Base-by-base conservation (phyloP, 2,888 invertebrate genomes). In the Platerodrilus igneus region DNA sequence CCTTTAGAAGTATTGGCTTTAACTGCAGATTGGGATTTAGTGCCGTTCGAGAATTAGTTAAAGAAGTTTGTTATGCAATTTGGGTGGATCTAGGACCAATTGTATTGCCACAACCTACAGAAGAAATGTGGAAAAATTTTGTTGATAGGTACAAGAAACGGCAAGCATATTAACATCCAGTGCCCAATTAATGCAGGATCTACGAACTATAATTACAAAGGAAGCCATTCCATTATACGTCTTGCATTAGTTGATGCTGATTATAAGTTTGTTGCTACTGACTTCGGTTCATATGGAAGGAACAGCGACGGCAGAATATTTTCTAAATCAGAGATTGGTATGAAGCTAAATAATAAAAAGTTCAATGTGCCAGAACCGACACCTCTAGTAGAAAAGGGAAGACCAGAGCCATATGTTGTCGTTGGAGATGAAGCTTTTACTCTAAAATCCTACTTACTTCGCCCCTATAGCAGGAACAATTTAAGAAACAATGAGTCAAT, bases 21-120 rank as follows among this genome's bases (percentile, higher is more conserved):
- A n/a, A 19, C 23, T 58, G 50, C 40, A 48, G 52, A 22, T 48
- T 56, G 50, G 53, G 53, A 19, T 40, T 53, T 41, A 26, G 39
- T 39, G 52, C 54, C 32, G 49, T 54, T 33, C 45, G 44, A 29
- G 23, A 20, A n/a, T 54, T 56, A 43, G 52, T 57, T 14, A 36
- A 48, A 43, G 52, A 56, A n/a, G n/a, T n/a, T n/a, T n/a, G n/a
- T n/a, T n/a, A n/a, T n/a, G n/a, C n/a, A n/a, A n/a, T n/a, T n/a
- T 41, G 52, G 52, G 52, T 53, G 20, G 51, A 47, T 19, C 9
- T 52, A 18, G 29, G 41, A 21, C 46, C 48, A 26, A 51, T 50
- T 43, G 47, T 50, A 36, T 53, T 55, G 53, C 50, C 50, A 5
- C 5, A 30, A 48, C 52, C 53, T 35, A 35, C 47, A 26, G 41